Percentiles rank a stretch among this genome's conserved stretches.
Conservation (phyloP, 2,113 vertebrate genomes). For the Prinia subflava region DNA sequence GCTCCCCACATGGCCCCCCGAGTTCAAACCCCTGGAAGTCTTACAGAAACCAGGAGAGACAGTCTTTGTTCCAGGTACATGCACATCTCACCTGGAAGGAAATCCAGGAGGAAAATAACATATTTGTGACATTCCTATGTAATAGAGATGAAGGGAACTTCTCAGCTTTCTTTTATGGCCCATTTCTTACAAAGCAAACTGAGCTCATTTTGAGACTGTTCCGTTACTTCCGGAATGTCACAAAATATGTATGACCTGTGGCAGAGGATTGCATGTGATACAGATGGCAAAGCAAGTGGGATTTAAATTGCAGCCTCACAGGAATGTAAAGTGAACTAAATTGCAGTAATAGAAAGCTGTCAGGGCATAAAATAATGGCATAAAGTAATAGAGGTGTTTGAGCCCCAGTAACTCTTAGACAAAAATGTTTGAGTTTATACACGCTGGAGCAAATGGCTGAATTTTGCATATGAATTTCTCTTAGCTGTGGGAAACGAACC, state of each 20-base stretch:
- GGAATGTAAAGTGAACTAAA: background rate
- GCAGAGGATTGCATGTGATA: background rate
- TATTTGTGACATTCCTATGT: background rate
- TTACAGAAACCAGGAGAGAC: conserved; percentile 94
- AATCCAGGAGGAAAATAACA: background rate
- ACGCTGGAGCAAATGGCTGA: background rate
- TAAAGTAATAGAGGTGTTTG: background rate
- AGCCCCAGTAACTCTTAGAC: background rate
- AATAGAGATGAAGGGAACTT: background rate
- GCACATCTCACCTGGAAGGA: background rate
- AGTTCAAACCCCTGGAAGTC: conserved; percentile 93
- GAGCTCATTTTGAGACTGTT: background rate
- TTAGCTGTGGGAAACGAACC: background rate
- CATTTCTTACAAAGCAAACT: background rate
- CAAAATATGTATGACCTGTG: background rate
- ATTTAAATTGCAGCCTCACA: background rate
- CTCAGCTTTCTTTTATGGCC: background rate
- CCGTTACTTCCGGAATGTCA: background rate
- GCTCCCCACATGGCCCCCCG: conserved; percentile 88
- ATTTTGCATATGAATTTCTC: background rate
- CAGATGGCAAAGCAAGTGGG: background rate
- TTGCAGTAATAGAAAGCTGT: background rate
- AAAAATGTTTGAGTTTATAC: background rate
- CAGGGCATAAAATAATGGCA: background rate
- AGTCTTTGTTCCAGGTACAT: conserved; percentile 92